phyloP scores from a whole-genome alignment of 2,797 vertebrate genomes.

The Caiman crocodilus region DNA sequence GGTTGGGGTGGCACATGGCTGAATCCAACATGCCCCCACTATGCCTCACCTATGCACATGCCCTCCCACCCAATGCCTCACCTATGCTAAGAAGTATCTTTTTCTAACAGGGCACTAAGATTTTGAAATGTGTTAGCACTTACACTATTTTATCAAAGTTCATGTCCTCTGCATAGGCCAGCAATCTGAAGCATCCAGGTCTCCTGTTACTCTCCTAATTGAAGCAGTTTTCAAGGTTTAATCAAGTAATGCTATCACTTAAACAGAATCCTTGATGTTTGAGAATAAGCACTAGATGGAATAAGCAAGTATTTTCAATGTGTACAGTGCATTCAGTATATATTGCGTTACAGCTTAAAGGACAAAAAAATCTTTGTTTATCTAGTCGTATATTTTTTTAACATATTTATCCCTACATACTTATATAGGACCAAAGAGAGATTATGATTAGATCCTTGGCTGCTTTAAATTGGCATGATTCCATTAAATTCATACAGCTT shows the following conservation, averaged over 20 bases:
- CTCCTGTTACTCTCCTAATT: slow-evolving; percentile 31
- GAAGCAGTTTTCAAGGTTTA: slow-evolving; percentile 46
- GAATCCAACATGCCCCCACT: no score
- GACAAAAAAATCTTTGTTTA: not conserved
- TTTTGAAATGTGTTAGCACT: not conserved
- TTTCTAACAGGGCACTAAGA: not conserved
- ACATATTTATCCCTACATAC: not conserved
- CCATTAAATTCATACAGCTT: not conserved
- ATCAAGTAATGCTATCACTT: slow-evolving; percentile 38
- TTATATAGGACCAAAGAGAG: not conserved
- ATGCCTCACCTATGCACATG: no score
- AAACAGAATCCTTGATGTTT: slow-evolving; percentile 22
- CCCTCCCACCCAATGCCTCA: no score
- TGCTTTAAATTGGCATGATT: not conserved
- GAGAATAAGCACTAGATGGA: slow-evolving; percentile 14
- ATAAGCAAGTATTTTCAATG: slow-evolving; percentile 10
- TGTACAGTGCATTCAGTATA: not conserved
- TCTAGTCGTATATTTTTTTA: slow-evolving; percentile 29
- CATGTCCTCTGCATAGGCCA: not conserved
- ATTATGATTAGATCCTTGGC: not conserved
- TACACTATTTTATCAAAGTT: not conserved
- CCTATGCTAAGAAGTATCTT: not conserved
- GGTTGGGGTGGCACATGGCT: no score
- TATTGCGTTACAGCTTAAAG: not conserved
- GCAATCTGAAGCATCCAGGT: slow-evolving; percentile 4